Evolutionary conservation across 2,888 invertebrate species (phyloP).

Genomic region (Eupithecia inturbata): DNA sequence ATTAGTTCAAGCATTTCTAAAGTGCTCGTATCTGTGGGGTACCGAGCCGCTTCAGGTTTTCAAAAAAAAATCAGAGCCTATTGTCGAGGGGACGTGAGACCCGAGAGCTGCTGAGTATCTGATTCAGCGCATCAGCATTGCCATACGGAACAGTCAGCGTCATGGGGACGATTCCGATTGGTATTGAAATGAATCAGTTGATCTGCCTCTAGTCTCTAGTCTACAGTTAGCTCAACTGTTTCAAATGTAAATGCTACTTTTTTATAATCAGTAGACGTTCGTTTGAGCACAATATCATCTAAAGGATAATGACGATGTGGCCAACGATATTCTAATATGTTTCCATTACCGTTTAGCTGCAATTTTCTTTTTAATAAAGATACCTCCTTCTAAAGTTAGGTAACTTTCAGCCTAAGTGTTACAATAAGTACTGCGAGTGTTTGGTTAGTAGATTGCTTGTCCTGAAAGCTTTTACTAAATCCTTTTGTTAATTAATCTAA

Average conservation of each 20-base stretch:
- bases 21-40: no score
- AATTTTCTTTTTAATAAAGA: neutral
- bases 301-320: neutral
- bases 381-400: neutral
- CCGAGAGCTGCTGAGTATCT: no score
- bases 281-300: neutral
- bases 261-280: no score
- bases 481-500: constrained; percentile 3
- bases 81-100: no score
- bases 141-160: neutral
- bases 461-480: neutral
- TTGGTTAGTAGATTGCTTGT: neutral
- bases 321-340: neutral
- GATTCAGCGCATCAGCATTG: no score
- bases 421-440: neutral
- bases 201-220: neutral
- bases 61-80: no score
- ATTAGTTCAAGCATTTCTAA: no score
- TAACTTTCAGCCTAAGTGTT: neutral
- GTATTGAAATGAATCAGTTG: neutral
- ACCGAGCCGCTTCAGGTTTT: no score
- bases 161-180: no score
- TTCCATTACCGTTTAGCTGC: neutral
- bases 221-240: no score
- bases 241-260: no score